Evolutionary conservation across 2,113 vertebrate genomes (phyloP).

Genomic region (Galbula dea): DNA sequence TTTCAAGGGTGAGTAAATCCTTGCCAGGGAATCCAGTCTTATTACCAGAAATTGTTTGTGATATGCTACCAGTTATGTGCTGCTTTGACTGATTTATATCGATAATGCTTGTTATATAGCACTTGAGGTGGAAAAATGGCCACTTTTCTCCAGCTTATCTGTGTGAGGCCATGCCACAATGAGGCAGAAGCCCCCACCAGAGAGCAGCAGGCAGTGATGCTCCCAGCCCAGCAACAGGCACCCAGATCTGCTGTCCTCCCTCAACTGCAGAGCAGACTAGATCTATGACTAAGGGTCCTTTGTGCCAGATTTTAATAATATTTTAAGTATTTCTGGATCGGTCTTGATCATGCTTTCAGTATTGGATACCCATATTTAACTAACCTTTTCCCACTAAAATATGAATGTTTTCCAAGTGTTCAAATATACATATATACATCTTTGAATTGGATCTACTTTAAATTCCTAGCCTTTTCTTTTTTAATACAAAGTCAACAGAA

Average conservation of each 20-base stretch:
- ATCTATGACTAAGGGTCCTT: not conserved
- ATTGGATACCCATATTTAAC: not conserved
- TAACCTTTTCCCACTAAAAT: not conserved
- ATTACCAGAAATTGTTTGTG: not conserved
- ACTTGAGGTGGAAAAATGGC: not conserved
- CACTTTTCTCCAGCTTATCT: not conserved
- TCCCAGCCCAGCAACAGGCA: rapidly evolving
- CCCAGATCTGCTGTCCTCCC: not conserved
- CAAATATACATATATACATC: not conserved
- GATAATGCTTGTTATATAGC: not conserved
- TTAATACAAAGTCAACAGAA: not conserved
- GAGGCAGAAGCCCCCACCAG: not conserved
- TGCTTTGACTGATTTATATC: not conserved
- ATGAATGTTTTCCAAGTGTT: not conserved
- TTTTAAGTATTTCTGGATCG: not conserved
- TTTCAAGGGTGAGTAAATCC: not conserved
- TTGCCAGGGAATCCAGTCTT: constrained; percentile 3
- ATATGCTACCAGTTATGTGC: not conserved
- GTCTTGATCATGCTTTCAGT: not conserved
- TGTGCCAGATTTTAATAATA: not conserved
- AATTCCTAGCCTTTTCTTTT: not conserved
- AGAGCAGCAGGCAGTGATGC: not conserved
- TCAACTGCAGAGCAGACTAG: not conserved
- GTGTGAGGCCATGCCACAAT: rapidly evolving
- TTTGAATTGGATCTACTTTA: not conserved